Evolutionary conservation across 2,888 invertebrate genomes (phyloP), one percentile per base, ranked within the genome.

Genomic region (Anorthoa munda): DNA sequence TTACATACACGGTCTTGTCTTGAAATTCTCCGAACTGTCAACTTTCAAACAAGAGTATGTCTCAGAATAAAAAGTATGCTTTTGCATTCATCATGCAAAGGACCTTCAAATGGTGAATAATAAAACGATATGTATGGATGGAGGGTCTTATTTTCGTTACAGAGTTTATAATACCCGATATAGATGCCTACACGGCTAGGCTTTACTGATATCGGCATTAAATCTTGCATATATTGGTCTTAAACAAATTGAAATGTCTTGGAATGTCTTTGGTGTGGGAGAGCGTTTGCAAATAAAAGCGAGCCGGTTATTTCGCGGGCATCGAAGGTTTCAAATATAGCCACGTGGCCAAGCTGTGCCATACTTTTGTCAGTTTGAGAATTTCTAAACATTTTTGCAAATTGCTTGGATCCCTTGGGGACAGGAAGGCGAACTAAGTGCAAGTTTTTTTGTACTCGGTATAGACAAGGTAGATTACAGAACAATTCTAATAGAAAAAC

Each of bases 221-320:
- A 68, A 67, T 79, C 64, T 67, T 79, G 53, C 53, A 48, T 66
- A 81, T 56, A 68, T 59, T 59, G 31, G 53, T 53, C 12, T 67
- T 68, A 51, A 58, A 79, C 79, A 83, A 72, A 72, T 77, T 69
- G 82, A 82, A 72, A 71, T 74, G 61, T 71, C 61, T 51, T 74
- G 83, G 70, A 74, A 74, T 68, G 74, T 70, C 45, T 64, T 50
- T 58, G 26, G 65, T 67, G 79, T 74, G 46, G 78, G 55, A 68
- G 66, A 74, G 55, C 59, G 46, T 83, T 67, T 79, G 72, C 70
- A 70, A 79, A 79, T 67, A 70, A 58, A 58, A 63, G 67, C 58
- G 51, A 71, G 46, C 81, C 74, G 83, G 83, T 79, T 81, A 59
- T 81, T 73, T 83, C n/a, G 65, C 80, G 61, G 61, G 74, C 70